A percentile compares a stretch with the other conserved stretches of the same genome.
phyloP scores from a whole-genome alignment of 2,113 vertebrate genomes.

The Thinocorus orbignyianus region DNA sequence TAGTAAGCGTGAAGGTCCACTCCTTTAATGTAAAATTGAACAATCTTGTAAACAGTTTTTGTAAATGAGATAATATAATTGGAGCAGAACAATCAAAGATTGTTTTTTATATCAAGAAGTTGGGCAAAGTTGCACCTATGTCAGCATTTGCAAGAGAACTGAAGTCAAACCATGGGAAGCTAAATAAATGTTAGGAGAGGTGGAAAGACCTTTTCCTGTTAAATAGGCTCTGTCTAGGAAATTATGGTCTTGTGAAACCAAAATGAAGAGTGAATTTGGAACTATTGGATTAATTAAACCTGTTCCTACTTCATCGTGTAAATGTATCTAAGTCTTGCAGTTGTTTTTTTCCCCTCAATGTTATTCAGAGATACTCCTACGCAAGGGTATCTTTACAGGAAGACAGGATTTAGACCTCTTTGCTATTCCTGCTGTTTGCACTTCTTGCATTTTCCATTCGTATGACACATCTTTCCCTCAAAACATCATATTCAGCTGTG shows the following conservation, averaged over 20 bases:
- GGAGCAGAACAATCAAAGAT: not conserved
- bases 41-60: not conserved
- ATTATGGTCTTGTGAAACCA: not conserved
- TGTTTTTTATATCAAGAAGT: not conserved
- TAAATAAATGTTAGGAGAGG: not conserved
- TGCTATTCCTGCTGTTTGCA: not conserved
- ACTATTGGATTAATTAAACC: not conserved
- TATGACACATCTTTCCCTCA: not conserved
- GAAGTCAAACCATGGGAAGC: not conserved
- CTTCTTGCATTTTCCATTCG: not conserved
- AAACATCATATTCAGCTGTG: not conserved
- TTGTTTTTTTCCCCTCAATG: not conserved
- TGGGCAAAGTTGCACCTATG: not conserved
- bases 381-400: not conserved
- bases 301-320: not conserved
- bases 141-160: not conserved
- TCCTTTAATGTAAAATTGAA: not conserved
- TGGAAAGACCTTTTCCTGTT: not conserved
- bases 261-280: not conserved
- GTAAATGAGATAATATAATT: not conserved
- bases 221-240: not conserved
- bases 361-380: not conserved
- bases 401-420: not conserved
- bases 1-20: not conserved
- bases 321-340: not conserved